These are phyloP conservation scores for Amphiduros pacificus DNA, from an alignment of 2,888 invertebrate genomes.

Conservation along the genomic window DNA sequence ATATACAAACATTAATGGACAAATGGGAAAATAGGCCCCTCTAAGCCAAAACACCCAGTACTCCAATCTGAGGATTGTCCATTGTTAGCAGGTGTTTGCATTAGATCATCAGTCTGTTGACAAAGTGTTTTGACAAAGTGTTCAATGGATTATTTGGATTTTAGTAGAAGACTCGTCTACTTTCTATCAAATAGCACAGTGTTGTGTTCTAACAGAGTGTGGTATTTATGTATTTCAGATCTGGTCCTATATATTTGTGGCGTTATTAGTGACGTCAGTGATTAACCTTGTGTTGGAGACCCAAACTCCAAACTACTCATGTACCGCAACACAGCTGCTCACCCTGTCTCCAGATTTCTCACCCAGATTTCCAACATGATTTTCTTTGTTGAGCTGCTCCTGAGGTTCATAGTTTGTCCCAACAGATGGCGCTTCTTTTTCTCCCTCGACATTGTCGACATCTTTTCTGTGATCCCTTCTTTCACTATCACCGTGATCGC, in stretches of 20 bases:
- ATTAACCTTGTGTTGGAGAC: conserved; percentile 4
- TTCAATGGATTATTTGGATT: too few species aligned
- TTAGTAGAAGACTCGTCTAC: too few species aligned
- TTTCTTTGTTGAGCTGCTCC: conserved; percentile 8
- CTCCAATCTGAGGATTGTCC: too few species aligned
- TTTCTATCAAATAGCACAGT: too few species aligned
- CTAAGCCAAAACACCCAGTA: too few species aligned
- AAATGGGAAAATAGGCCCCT: too few species aligned
- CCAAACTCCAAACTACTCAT: conserved; percentile 1
- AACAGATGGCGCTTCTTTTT: not conserved
- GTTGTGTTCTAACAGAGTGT: too few species aligned
- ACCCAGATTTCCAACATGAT: not conserved
- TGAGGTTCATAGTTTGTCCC: conserved; percentile 1
- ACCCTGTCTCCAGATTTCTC: conserved; percentile 1
- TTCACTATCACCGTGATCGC: not conserved
- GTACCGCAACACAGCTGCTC: conserved; percentile 1
- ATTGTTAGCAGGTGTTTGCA: too few species aligned
- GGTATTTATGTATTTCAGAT: too few species aligned
- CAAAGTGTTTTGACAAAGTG: too few species aligned
- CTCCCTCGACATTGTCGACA: conserved; percentile 13
- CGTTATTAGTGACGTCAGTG: not conserved
- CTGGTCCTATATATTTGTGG: conserved; percentile 2
- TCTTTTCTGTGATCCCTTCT: not conserved
- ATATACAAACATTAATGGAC: too few species aligned
- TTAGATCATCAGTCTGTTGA: too few species aligned